Conservation (phyloP, 2,888 invertebrate species). For the Parapristionchus giblindavisi region DNA sequence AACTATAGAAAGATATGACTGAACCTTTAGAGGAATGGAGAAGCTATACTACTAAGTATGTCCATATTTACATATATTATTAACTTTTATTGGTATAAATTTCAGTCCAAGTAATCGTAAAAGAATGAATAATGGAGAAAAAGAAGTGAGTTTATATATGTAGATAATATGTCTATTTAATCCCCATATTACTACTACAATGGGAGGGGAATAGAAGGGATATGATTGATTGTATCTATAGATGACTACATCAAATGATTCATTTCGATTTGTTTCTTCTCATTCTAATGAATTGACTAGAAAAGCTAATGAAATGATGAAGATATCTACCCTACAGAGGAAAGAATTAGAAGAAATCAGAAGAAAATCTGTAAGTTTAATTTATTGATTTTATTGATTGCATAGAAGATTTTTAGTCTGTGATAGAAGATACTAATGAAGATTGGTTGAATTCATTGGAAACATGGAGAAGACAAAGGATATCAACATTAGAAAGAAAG, state of each 20-base stretch:
- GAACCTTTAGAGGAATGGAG: slow-evolving; percentile 28
- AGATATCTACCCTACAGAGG: slow-evolving; percentile 18
- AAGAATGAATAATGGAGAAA: slow-evolving; percentile 9
- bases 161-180: slow-evolving; percentile 17
- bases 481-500: slow-evolving; percentile 17
- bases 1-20: no score
- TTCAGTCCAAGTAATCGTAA: slow-evolving; percentile 19
- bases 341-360: slow-evolving; percentile 21
- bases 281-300: slow-evolving; percentile 1
- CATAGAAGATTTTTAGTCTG: neutral
- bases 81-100: neutral
- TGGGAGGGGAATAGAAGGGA: neutral
- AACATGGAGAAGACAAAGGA: slow-evolving; percentile 21
- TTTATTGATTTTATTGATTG: neutral
- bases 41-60: slow-evolving; percentile 25
- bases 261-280: slow-evolving; percentile 24
- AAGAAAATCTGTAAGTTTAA: neutral
- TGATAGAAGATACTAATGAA: slow-evolving; percentile 7
- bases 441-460: slow-evolving; percentile 26
- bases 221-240: no score
- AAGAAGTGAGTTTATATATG: neutral
- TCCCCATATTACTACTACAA: neutral
- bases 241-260: slow-evolving; percentile 13
- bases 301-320: slow-evolving; percentile 17
- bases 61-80: neutral